Evolutionary conservation across 2,888 invertebrate species (phyloP), one percentile per base, ranked within the genome.

Genomic region (Thecocarcelia acutangulata): DNA sequence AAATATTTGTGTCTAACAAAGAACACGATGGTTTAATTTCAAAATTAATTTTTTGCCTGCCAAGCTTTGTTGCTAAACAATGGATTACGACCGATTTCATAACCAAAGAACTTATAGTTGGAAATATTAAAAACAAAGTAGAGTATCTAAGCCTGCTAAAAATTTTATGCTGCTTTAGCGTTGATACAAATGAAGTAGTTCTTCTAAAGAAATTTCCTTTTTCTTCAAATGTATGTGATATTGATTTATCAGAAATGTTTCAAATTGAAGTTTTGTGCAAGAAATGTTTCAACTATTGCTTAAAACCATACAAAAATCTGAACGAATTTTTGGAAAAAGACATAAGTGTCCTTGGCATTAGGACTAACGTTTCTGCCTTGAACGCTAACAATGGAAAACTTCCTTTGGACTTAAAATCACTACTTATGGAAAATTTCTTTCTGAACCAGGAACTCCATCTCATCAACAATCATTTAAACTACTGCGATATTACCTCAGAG

Each of bases 391-490:
- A 69, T 33, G 2, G 46, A 33, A 69, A 59, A 33, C 13, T 84
- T 6, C 66, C 83, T 6, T 1, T 21, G 2, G 24, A 48, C 0
- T 44, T 83, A 17, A 83, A 82, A 52, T 21, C 44, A 12, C 28
- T 58, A 28, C 48, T 84, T 2, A 63, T 75, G 15, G 48, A 84
- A 42, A 42, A 76, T 37, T 59, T 84, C 33, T 79, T 84, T 48
- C 6, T 48, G 15, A 56, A 78, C 50, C 21, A 52, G 2, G 46
- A 70, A 8, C 50, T 74, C 15, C 19, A 64, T 12, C 52, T 76
- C 15, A 59, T 86, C 0, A 73, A 80, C 11, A 81, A 84, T 8
- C 88, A 88, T 74, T 69, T 89, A 73, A 84, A 86, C 2, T 33
- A 85, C 48, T 80, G 78, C 9, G 12, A 50, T n/a, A 70, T 83